These are phyloP conservation scores for Aselliscus stoliczkanus DNA, from an alignment of 2,797 vertebrate genomes.

Conservation along the genomic window DNA sequence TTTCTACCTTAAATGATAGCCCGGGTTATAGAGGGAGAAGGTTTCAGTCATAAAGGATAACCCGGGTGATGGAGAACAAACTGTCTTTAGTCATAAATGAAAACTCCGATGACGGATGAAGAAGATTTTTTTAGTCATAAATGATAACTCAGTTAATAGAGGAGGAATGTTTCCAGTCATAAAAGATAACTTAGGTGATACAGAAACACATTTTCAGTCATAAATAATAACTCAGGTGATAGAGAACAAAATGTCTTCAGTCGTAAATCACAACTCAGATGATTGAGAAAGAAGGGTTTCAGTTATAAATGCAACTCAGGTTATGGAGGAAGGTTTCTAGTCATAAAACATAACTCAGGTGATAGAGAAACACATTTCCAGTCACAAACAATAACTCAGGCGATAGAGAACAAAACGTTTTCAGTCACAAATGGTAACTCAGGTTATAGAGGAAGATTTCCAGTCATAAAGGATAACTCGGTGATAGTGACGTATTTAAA, in stretches of 20 bases:
- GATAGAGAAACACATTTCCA: not conserved
- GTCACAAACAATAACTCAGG: not conserved
- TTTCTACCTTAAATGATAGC: not conserved
- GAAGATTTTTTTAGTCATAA: too few relatives aligned
- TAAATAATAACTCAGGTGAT: not conserved
- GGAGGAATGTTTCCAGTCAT: not conserved
- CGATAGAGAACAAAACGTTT: too few relatives aligned
- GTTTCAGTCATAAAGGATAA: accelerated
- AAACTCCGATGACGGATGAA: not conserved
- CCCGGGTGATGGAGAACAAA: not conserved
- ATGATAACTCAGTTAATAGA: not conserved
- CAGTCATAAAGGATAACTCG: not conserved
- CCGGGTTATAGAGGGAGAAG: too few relatives aligned
- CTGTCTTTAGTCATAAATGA: not conserved
- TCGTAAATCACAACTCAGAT: not conserved
- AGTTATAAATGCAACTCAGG: not conserved
- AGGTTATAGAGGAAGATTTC: not conserved
- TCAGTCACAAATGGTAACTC: not conserved
- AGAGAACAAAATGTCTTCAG: not conserved
- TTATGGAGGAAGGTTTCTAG: not conserved
- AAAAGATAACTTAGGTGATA: not conserved
- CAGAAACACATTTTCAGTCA: not conserved
- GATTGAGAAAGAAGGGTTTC: not conserved
- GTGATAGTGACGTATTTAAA: not conserved
- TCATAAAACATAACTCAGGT: not conserved